Evolutionary conservation across 1,140 invertebrate genomes (phyloP).

Genomic region (Drosophila nasuta): DNA sequence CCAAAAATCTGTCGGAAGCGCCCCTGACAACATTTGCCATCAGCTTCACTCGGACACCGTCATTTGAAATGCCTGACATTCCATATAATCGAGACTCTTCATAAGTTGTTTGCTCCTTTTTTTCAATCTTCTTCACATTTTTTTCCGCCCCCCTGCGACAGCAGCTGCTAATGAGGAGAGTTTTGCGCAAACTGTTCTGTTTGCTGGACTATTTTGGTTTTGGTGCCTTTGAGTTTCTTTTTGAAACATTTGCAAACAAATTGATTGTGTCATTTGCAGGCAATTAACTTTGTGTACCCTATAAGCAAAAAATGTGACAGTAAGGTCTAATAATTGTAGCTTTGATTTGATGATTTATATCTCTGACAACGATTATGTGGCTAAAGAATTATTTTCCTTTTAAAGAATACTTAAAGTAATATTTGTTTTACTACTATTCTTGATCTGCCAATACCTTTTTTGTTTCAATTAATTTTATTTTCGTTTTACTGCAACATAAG

Average conservation of each 20-base stretch:
- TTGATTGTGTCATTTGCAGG: slow-evolving; percentile 66
- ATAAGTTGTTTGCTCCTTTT: neutral
- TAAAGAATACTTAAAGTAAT: no score
- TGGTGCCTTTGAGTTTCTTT: slow-evolving; percentile 5
- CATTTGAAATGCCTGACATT: neutral
- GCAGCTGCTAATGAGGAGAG: slow-evolving; percentile 49
- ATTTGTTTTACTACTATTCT: no score
- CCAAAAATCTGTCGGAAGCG: slow-evolving; percentile 31
- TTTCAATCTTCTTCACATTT: neutral
- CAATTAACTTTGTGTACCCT: slow-evolving; percentile 36
- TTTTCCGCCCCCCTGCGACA: slow-evolving; percentile 5
- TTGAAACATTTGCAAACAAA: slow-evolving; percentile 40
- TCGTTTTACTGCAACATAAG: no score
- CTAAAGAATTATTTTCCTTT: no score
- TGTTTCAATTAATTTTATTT: no score
- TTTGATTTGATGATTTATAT: no score
- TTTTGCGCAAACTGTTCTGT: slow-evolving; percentile 26
- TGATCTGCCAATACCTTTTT: no score
- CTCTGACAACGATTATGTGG: no score
- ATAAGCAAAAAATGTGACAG: neutral
- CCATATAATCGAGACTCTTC: slow-evolving; percentile 3
- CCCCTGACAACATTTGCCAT: slow-evolving; percentile 5
- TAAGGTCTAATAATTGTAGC: neutral
- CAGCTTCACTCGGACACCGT: neutral
- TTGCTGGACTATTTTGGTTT: slow-evolving; percentile 7